These are phyloP conservation scores for Xenops minutus DNA, from an alignment of 2,797 vertebrate genomes.

Conservation along the genomic window DNA sequence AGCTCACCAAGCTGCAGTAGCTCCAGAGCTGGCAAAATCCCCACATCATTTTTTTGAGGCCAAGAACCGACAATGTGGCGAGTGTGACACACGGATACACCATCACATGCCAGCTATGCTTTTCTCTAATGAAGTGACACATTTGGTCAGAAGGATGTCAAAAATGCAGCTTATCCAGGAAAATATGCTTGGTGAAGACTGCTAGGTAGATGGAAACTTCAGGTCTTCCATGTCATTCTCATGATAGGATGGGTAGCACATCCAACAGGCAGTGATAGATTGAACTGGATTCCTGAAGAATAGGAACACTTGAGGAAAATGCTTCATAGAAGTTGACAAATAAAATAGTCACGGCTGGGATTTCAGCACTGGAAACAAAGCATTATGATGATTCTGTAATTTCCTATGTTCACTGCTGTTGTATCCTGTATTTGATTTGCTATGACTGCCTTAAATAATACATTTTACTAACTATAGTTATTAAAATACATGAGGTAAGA, in stretches of 20 bases:
- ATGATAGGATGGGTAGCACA: background rate
- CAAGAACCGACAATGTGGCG: background rate
- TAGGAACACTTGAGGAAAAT: background rate
- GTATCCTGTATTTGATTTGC: background rate
- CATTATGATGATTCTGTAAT: background rate
- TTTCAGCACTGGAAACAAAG: background rate
- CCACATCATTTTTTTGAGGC: background rate
- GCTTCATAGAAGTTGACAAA: background rate
- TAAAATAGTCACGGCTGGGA: background rate
- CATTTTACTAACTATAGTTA: background rate
- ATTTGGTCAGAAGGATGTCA: background rate
- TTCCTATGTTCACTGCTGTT: background rate
- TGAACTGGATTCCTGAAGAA: background rate
- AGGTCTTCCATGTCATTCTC: background rate
- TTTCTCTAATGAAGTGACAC: background rate
- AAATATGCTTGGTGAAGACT: background rate
- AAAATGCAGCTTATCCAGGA: background rate
- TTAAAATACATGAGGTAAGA: background rate
- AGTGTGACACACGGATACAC: background rate
- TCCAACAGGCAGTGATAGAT: background rate
- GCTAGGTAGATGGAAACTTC: background rate
- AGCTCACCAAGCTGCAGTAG: background rate
- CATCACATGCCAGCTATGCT: accelerated
- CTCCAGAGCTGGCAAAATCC: background rate
- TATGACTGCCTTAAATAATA: background rate